Conservation (phyloP, 2,888 invertebrate species). For the Calephelis perditalis region DNA sequence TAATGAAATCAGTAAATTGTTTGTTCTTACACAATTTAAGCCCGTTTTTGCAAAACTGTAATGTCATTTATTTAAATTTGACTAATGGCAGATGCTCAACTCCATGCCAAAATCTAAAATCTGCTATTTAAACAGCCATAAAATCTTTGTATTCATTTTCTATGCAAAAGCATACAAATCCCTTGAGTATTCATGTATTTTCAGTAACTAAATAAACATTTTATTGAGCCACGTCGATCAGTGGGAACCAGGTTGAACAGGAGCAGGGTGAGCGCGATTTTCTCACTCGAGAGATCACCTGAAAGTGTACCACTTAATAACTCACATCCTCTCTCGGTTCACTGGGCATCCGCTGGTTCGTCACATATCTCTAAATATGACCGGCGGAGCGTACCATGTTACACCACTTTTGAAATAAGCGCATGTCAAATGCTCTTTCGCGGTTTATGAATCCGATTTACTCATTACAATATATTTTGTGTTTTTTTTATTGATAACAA, state of each 20-base stretch:
- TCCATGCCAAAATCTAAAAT: too few species aligned
- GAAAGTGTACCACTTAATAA: conserved; percentile 76
- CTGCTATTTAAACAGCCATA: too few species aligned
- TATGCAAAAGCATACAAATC: too few species aligned
- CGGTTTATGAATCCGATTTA: conserved; percentile 4
- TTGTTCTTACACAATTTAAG: too few species aligned
- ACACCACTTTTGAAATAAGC: conserved; percentile 44
- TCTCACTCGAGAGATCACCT: conserved; percentile 77
- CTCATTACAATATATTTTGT: too few species aligned
- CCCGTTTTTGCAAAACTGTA: too few species aligned
- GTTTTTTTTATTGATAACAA: not conserved
- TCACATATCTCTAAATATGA: conserved; percentile 75
- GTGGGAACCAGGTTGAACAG: conserved; percentile 35
- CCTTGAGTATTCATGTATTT: too few species aligned
- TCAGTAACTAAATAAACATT: conserved; percentile 18
- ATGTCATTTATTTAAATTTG: too few species aligned
- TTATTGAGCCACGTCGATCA: conserved; percentile 33
- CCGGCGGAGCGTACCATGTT: conserved; percentile 58
- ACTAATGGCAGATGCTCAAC: too few species aligned
- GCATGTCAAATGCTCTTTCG: conserved; percentile 22
- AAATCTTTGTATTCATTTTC: too few species aligned
- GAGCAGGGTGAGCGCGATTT: conserved; percentile 50
- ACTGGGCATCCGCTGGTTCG: conserved; percentile 74
- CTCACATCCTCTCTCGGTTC: conserved; percentile 75
- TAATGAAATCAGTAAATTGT: too few species aligned